Percentiles rank a stretch among this genome's conserved stretches.
Evolutionary conservation across 1,140 invertebrate genomes (phyloP).

Genomic region (Eciton burchellii): DNA sequence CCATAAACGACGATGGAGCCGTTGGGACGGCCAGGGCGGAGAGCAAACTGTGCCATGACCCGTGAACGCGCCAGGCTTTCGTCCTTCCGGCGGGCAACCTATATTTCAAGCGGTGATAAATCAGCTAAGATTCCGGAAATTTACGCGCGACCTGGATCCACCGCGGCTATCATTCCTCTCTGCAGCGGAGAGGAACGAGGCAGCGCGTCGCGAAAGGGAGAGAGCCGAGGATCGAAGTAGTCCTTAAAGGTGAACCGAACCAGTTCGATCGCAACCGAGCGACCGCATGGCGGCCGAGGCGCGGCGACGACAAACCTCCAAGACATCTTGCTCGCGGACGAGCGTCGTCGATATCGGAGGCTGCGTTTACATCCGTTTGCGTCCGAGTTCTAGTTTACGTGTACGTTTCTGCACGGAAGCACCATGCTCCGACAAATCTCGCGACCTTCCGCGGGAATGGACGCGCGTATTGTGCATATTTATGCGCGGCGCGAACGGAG

Average conservation of each 20-base stretch:
- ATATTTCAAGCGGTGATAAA: constrained; percentile 76
- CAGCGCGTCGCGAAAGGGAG: not conserved
- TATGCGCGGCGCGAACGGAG: not conserved
- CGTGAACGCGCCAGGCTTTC: constrained; percentile 53
- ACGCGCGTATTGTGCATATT: not conserved
- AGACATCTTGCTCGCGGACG: constrained; percentile 17
- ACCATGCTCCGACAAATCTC: constrained; percentile 12
- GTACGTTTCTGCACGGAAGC: not conserved
- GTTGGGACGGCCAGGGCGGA: constrained; percentile 44
- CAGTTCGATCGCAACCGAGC: constrained; percentile 61
- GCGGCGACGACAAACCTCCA: not conserved
- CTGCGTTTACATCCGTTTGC: not conserved
- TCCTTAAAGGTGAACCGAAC: constrained; percentile 61
- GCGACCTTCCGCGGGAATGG: not conserved
- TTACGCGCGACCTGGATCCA: constrained; percentile 74
- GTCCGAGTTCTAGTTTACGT: not conserved
- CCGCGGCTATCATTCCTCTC: constrained; percentile 63
- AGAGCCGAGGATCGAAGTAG: constrained; percentile 9
- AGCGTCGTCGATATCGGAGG: not conserved
- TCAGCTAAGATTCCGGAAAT: constrained; percentile 77
- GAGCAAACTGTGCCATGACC: constrained; percentile 69
- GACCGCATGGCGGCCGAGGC: too few relatives aligned
- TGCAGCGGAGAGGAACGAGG: constrained; percentile 10
- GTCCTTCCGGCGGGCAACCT: constrained; percentile 69
- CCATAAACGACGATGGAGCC: not conserved